A percentile compares a stretch with the other conserved stretches of the same genome.
These are phyloP conservation scores for Ceyx erithaca DNA, from an alignment of 2,797 vertebrate species.

Conservation along the genomic window DNA sequence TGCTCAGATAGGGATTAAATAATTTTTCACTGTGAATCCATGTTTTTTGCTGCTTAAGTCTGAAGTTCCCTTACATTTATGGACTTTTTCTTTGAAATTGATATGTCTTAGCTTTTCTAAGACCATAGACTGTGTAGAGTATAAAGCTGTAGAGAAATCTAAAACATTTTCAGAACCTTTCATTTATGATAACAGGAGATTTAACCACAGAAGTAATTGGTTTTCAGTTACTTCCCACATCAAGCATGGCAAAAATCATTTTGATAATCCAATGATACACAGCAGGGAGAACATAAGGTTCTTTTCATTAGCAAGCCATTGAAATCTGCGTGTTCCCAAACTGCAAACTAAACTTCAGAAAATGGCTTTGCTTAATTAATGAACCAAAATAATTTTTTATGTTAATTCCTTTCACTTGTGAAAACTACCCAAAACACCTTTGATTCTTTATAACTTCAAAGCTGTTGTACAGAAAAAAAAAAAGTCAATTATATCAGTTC, in stretches of 20 bases:
- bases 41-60: not conserved
- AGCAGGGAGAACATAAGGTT: slow-evolving; percentile 39
- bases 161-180: slow-evolving; percentile 23
- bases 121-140: not conserved
- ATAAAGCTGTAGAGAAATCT: not conserved
- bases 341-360: slow-evolving; percentile 21
- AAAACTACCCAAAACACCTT: not conserved
- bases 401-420: slow-evolving; percentile 15
- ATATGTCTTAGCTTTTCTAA: not conserved
- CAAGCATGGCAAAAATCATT: slow-evolving; percentile 15
- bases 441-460: slow-evolving; percentile 5
- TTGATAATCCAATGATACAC: slow-evolving; percentile 53
- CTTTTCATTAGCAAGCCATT: slow-evolving; percentile 46
- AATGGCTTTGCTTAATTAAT: slow-evolving; percentile 36
- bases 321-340: slow-evolving; percentile 17
- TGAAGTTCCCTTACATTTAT: not conserved
- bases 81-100: not conserved
- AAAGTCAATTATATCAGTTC: not conserved
- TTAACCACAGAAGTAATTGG: slow-evolving; percentile 48
- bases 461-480: not conserved
- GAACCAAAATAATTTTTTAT: slow-evolving; percentile 16
- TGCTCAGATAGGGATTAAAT: not conserved
- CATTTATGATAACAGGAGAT: slow-evolving; percentile 17
- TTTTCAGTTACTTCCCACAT: slow-evolving; percentile 45
- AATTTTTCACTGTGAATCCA: not conserved